A percentile compares a stretch with the other conserved stretches of the same genome.
Conservation (phyloP, 2,797 vertebrate species). For the Smutsia temminckii region DNA sequence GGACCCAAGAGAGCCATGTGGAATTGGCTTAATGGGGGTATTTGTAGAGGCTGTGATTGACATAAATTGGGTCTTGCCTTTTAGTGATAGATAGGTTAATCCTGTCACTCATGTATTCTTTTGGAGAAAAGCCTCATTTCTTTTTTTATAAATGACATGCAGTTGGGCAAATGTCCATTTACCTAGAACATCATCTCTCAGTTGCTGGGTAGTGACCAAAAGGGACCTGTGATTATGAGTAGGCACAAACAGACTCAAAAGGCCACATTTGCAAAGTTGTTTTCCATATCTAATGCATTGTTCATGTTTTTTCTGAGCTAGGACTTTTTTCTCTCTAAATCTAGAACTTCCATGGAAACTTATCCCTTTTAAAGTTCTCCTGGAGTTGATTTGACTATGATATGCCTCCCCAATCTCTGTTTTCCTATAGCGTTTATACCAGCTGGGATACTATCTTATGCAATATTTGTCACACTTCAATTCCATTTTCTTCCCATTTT, state of each 20-base stretch:
- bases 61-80: neutral
- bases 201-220: neutral
- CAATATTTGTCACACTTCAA: constrained; percentile 55
- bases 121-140: neutral
- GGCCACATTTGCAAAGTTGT: neutral
- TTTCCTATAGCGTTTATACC: constrained; percentile 7
- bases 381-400: neutral
- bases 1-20: neutral
- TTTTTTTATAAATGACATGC: neutral
- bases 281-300: neutral
- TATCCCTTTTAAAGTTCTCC: neutral
- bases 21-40: neutral
- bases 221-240: neutral
- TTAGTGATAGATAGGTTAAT: neutral
- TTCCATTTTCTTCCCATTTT: constrained; percentile 53
- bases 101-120: neutral
- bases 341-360: neutral
- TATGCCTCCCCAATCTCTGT: neutral
- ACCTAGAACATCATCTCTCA: neutral
- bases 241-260: neutral
- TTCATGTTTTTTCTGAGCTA: neutral
- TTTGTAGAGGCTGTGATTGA: neutral
- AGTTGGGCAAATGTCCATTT: neutral
- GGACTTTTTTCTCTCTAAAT: neutral
- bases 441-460: constrained; percentile 39